Evolutionary conservation across 1,140 invertebrate genomes (phyloP).

Genomic region (Drosophila orosa): DNA sequence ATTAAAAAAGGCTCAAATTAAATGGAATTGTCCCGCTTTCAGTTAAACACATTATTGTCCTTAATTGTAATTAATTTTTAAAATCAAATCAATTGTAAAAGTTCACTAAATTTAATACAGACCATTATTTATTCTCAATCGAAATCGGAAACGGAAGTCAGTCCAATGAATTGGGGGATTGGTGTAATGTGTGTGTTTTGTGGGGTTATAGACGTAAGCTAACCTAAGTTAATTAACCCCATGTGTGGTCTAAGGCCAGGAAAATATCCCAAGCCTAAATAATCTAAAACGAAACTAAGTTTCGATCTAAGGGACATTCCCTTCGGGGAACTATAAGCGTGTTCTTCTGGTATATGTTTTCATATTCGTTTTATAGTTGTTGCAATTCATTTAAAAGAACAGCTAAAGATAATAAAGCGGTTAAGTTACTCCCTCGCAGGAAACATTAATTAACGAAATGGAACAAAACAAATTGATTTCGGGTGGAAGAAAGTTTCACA

Average conservation of each 20-base stretch:
- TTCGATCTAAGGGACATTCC: constrained; percentile 16
- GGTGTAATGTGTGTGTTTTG: constrained; percentile 1
- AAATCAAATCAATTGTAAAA: neutral
- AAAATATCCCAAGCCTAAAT: neutral
- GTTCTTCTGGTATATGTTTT: constrained; percentile 11
- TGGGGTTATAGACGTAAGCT: constrained; percentile 9
- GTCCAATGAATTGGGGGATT: constrained; percentile 5
- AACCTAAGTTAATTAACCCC: constrained; percentile 23
- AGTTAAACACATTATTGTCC: too few species aligned
- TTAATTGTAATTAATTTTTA: neutral
- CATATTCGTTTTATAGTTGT: constrained; percentile 15
- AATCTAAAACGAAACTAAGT: constrained; percentile 26
- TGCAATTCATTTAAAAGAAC: constrained; percentile 16
- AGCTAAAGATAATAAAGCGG: constrained; percentile 57
- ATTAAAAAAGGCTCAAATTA: neutral
- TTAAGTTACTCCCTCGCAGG: constrained; percentile 17
- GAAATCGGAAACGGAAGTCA: constrained; percentile 6
- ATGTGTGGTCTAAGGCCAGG: constrained; percentile 8
- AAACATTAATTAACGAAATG: constrained; percentile 34
- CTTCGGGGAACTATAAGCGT: constrained; percentile 16
- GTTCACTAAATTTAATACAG: neutral
- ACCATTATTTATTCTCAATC: neutral
- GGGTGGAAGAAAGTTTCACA: constrained; percentile 18
- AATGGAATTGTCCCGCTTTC: neutral
- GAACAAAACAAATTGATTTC: constrained; percentile 31